Base-by-base conservation (phyloP, 2,113 vertebrate species). In the Dasypus novemcinctus region DNA sequence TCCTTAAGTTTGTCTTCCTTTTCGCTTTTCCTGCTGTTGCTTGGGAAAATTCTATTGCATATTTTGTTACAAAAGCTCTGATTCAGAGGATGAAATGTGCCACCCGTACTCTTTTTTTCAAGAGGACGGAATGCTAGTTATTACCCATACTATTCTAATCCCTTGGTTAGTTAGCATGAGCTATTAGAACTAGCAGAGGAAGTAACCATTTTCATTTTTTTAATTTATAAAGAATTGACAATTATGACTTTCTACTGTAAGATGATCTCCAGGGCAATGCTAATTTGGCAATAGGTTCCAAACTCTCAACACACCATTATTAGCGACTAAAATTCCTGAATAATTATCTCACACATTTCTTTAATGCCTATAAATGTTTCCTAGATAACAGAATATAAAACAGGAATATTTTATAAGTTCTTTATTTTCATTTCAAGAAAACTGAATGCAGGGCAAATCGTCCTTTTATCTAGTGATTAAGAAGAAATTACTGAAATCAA, bases 401-500 rank as follows among this genome's bases (percentile, higher is more conserved):
- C 43, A 83, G 59, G 21, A 83, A 31, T 46, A 92, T 27, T 94
- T 88, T 36, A 68, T 1, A 84, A 66, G 49, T 69, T 93, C 23
- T 64, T 75, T 93, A 71, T 57, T 72, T 89, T 41, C 54, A 57
- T 57, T 71, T 38, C 36, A 64, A 66, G 38, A 38, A 93, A 87
- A 82, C 1, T 43, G 46, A 92, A 74, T n/a, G 61, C 87, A 74
- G 81, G 31, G 64, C 5, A 83, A 66, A 74, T 61, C 25, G 64
- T 21, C 41, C 13, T 83, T 91, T 91, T 84, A 88, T 41, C 63
- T 68, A 15, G 15, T 49, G 88, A 91, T 78, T 80, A 87, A 5
- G 12, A 52, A 87, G 41, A 96, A 90, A 84, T 72, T 31, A 80
- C n/a, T 71, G 12, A 92, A 92, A 92, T 81, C 63, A 41, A 68